These are phyloP conservation scores for Dryococelus australis DNA, from an alignment of 2,888 invertebrate genomes.

Conservation along the genomic window DNA sequence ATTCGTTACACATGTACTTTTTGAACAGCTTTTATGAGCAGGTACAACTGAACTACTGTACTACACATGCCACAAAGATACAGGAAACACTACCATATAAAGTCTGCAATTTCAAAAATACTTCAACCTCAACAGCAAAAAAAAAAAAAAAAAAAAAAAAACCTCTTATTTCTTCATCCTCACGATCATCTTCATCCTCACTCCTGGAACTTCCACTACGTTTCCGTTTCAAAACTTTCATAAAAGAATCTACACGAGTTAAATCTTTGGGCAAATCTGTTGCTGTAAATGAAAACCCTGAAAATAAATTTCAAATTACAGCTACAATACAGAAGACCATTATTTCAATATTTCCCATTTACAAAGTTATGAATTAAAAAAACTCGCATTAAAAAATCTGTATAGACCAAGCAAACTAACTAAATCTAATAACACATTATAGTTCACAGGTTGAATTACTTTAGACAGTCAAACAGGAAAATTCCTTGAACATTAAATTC, in stretches of 20 bases:
- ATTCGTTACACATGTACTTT: background rate
- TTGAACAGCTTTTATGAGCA: background rate
- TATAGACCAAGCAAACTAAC: no score
- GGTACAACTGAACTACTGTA: background rate
- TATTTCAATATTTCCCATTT: no score
- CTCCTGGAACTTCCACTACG: background rate
- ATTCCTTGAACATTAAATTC: no score
- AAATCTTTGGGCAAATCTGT: conserved; percentile 7
- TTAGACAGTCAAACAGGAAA: no score
- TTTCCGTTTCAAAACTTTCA: background rate
- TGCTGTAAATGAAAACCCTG: conserved; percentile 10
- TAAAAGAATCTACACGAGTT: background rate
- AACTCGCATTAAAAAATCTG: no score
- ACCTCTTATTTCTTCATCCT: background rate
- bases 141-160: background rate
- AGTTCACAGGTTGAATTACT: no score
- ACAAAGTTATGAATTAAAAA: no score
- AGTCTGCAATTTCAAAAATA: background rate
- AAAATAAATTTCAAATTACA: background rate
- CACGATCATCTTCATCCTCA: background rate
- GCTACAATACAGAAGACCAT: background rate
- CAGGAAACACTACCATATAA: background rate
- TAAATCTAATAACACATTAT: no score
- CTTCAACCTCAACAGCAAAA: background rate
- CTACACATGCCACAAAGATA: background rate